phyloP scores from a whole-genome alignment of 2,888 invertebrate species.

The Acanthosoma haemorrhoidale region DNA sequence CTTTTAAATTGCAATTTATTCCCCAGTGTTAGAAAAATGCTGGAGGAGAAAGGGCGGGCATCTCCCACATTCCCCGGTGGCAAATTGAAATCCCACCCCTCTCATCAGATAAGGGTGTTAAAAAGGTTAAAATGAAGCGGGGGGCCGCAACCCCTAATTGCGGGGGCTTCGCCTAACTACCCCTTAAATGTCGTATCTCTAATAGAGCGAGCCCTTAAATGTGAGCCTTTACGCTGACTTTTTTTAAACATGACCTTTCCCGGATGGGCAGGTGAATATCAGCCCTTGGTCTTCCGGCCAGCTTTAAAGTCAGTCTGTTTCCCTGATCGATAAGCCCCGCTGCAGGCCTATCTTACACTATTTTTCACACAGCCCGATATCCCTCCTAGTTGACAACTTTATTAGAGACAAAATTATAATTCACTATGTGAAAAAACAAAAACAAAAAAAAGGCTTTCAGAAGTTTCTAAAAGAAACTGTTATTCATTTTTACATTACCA shows the following conservation, averaged over 20 bases:
- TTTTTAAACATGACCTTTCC: slow-evolving; percentile 26
- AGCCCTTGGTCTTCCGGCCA: neutral
- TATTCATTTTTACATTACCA: no score
- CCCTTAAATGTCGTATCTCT: slow-evolving; percentile 30
- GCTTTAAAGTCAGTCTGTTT: neutral
- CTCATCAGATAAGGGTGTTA: slow-evolving; percentile 40
- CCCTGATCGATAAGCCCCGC: neutral
- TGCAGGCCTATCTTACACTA: neutral
- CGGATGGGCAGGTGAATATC: slow-evolving; percentile 18
- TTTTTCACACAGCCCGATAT: no score
- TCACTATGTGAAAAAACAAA: no score
- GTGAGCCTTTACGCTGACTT: slow-evolving; percentile 21
- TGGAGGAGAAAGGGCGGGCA: slow-evolving; percentile 12
- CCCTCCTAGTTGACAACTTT: no score
- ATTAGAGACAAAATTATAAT: no score
- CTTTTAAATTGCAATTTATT: slow-evolving; percentile 25
- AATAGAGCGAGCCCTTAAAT: slow-evolving; percentile 26
- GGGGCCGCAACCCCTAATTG: slow-evolving; percentile 27
- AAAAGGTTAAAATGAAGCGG: slow-evolving; percentile 42
- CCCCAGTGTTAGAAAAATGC: slow-evolving; percentile 27
- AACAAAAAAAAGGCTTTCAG: no score
- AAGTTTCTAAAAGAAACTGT: no score
- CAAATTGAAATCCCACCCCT: slow-evolving; percentile 37
- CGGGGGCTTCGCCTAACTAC: slow-evolving; percentile 22
- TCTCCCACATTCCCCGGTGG: slow-evolving; percentile 12